Base-by-base conservation (phyloP, 2,888 invertebrate genomes). In the Scotopteryx bipunctaria region DNA sequence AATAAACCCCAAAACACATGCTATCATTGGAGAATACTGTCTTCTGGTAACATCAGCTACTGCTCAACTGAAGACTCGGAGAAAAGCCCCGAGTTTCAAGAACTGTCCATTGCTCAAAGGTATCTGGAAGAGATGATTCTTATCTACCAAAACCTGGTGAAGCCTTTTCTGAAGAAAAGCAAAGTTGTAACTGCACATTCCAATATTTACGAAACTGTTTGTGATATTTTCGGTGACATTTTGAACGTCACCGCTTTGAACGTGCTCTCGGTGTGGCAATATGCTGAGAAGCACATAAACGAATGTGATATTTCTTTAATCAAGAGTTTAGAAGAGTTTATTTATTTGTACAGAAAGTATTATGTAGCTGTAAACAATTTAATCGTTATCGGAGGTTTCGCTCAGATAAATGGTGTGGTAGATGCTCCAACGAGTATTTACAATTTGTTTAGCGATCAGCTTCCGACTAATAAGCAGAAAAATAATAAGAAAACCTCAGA, bases 291-390 rank as follows among this genome's bases (percentile, higher is more conserved):
- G 61, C 92, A 93, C 67, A 92, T 92, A 69, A 91, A 91, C 47
- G 92, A 94, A 66, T 92, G 92, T 75, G 94, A 94, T 83, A 91
- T 95, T 70, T 86, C 93, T 40, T 92, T 95, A 68, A 91, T 95
- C 64, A 93, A 93, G 73, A 92, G 93, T 82, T 91, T 93, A 72
- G 94, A 94, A 69, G 95, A 95, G 81, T 93, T 92, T 81, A 92
- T 94, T 71, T 91, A 92, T 73, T 91, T 94, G 56, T 95, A 94
- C 76, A 94, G 92, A 77, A 92, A 92, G 76, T 95, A 95, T 87
- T 91, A 94, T 35, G 90, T 93, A 80, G 92, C 93, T 65, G 91
- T 95, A 75, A 94, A 95, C 79, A 94, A 95, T 91, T 91, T 95
- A 57, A 93, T 94, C 70, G 94, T 94, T 63, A 90, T 95, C 57